Evolutionary conservation across 2,113 vertebrate genomes (phyloP).

Genomic region (Thunnus maccoyii): DNA sequence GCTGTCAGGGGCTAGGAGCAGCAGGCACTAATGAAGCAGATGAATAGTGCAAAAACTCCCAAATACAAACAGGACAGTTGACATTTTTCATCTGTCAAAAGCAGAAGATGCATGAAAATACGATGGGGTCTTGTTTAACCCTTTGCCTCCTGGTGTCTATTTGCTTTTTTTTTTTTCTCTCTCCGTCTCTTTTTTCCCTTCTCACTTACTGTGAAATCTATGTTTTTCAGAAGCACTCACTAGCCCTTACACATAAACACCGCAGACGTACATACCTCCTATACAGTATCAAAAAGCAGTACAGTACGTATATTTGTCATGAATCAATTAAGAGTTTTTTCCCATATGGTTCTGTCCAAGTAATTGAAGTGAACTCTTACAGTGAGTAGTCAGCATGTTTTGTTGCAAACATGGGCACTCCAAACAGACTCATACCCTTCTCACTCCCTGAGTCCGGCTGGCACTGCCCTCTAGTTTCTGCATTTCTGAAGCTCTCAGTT

Average conservation of each 20-base stretch:
- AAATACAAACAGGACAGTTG: slow-evolving; percentile 99
- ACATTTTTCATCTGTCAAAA: slow-evolving; percentile 99
- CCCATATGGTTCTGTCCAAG: slow-evolving; percentile 7
- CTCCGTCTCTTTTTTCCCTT: neutral
- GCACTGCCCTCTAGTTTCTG: neutral
- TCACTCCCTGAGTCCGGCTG: neutral
- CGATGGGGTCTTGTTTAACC: slow-evolving; percentile 98
- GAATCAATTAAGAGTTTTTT: slow-evolving; percentile 28
- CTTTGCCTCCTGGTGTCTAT: slow-evolving; percentile 89
- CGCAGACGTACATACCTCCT: neutral
- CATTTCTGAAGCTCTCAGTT: slow-evolving; percentile 9
- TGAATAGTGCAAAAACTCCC: slow-evolving; percentile 99
- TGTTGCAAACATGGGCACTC: neutral
- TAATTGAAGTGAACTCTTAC: slow-evolving; percentile 21
- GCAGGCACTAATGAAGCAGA: slow-evolving; percentile 99
- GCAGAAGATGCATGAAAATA: slow-evolving; percentile 99
- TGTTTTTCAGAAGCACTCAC: neutral
- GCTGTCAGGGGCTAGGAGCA: slow-evolving; percentile 98
- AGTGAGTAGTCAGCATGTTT: slow-evolving; percentile 5
- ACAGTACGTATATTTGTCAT: slow-evolving; percentile 6
- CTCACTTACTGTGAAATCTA: slow-evolving; percentile 8
- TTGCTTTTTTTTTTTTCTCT: slow-evolving; percentile 20
- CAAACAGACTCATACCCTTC: neutral
- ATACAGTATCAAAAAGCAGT: neutral
- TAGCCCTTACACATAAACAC: slow-evolving; percentile 6